Percentiles rank a stretch among this genome's conserved stretches.
These are phyloP conservation scores for Xyrichtys novacula DNA, from an alignment of 2,797 vertebrate species.

Conservation along the genomic window DNA sequence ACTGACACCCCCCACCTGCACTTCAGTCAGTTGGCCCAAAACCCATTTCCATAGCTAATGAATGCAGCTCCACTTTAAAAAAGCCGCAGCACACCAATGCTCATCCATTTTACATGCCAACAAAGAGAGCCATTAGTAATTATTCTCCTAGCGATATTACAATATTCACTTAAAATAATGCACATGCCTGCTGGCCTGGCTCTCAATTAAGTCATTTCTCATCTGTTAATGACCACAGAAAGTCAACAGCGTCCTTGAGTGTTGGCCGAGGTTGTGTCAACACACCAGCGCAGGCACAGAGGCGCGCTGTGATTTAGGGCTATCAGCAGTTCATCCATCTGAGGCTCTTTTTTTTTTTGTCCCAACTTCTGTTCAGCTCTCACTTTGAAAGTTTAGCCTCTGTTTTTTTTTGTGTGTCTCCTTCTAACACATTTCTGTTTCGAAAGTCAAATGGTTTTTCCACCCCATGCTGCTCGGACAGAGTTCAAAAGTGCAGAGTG, in stretches of 20 bases:
- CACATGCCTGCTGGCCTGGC: conserved; percentile 85
- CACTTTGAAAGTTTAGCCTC: conserved; percentile 65
- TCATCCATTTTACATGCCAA: conserved; percentile 92
- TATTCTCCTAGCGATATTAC: conserved; percentile 91
- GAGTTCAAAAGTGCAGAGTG: conserved; percentile 64
- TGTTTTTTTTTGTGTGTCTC: conserved; percentile 49
- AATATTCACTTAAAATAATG: conserved; percentile 92
- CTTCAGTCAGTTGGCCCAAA: conserved; percentile 84
- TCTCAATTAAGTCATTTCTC: conserved; percentile 93
- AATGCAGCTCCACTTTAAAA: conserved; percentile 84
- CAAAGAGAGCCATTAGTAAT: conserved; percentile 88
- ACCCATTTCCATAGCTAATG: conserved; percentile 93
- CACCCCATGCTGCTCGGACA: conserved; percentile 23
- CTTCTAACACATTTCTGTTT: conserved; percentile 53
- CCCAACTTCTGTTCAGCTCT: conserved; percentile 59
- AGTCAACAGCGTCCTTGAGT: conserved; percentile 90
- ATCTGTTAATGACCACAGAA: conserved; percentile 91
- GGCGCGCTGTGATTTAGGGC: conserved; percentile 84
- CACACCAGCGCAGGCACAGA: conserved; percentile 71
- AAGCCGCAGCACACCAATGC: conserved; percentile 84
- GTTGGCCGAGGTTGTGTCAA: conserved; percentile 86
- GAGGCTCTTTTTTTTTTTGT: conserved; percentile 55
- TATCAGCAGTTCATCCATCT: conserved; percentile 84
- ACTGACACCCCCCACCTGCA: conserved; percentile 69
- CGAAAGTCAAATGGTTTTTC: conserved; percentile 46